phyloP scores from a whole-genome alignment of 2,888 invertebrate genomes.

The Cordylochernes scorpioides region DNA sequence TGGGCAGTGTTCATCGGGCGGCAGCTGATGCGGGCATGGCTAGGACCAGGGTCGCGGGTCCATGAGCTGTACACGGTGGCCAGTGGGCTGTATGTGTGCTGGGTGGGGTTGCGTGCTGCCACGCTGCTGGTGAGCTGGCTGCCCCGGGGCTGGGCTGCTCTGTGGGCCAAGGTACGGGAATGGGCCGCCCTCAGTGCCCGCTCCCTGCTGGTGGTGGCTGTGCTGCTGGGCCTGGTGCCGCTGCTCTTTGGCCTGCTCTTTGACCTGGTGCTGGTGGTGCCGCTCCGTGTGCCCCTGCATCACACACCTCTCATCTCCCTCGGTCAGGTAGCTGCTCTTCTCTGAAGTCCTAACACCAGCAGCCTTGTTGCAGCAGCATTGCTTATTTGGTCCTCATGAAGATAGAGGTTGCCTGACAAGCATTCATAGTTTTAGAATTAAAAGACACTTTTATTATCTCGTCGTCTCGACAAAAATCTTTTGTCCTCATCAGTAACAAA shows the following conservation, averaged over 20 bases:
- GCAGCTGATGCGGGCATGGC: conserved; percentile 59
- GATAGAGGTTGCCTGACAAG: too few relatives aligned
- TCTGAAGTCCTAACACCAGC: too few relatives aligned
- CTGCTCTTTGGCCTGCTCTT: conserved; percentile 52
- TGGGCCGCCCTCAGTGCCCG: conserved; percentile 29
- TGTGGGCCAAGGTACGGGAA: conserved; percentile 21
- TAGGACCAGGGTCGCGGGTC: conserved; percentile 38
- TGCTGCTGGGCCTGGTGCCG: conserved; percentile 68
- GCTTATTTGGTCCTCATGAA: too few relatives aligned
- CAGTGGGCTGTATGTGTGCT: conserved; percentile 76
- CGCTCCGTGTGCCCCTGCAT: conserved; percentile 63
- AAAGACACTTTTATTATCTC: too few relatives aligned
- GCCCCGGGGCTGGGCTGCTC: conserved; percentile 51
- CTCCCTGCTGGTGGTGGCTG: conserved; percentile 35
- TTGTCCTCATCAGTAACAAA: too few relatives aligned
- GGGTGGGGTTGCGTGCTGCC: conserved; percentile 59
- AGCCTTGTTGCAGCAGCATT: too few relatives aligned
- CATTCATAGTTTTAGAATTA: too few relatives aligned
- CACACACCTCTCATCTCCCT: conserved; percentile 43
- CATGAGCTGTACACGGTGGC: conserved; percentile 91
- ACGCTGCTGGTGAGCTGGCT: conserved; percentile 59
- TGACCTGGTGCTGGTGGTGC: conserved; percentile 62
- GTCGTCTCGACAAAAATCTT: too few relatives aligned
- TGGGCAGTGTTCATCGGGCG: conserved; percentile 34
- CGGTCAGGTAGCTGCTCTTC: conserved; percentile 24